A percentile compares a stretch with the other conserved stretches of the same genome.
Conservation (phyloP, 2,797 vertebrate species). For the Taeniopygia guttata region DNA sequence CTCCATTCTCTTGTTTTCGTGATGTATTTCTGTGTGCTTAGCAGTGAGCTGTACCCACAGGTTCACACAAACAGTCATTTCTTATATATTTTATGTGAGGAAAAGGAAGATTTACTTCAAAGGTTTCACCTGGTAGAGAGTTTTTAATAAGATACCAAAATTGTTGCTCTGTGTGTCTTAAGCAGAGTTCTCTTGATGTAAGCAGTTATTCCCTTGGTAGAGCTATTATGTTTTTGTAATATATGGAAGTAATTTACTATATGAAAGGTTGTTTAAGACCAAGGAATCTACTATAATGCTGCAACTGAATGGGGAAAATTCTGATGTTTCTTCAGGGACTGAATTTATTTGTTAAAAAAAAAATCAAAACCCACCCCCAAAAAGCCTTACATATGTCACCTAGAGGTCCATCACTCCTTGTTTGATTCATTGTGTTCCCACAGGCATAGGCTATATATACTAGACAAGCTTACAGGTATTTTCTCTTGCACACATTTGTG, state of each 20-base stretch:
- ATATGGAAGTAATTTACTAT: background rate
- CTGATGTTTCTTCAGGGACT: background rate
- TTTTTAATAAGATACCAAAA: background rate
- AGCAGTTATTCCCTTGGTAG: background rate
- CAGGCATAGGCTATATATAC: background rate
- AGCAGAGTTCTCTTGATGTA: background rate
- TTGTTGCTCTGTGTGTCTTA: background rate
- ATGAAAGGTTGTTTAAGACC: background rate
- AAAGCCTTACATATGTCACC: background rate
- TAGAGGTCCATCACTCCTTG: background rate
- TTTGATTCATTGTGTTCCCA: background rate
- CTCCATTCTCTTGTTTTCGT: background rate
- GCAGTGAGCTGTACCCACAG: background rate
- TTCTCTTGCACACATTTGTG: background rate
- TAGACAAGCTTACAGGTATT: background rate
- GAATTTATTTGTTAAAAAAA: background rate
- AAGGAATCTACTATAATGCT: background rate
- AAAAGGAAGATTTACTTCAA: constrained; percentile 35
- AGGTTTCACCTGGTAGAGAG: background rate
- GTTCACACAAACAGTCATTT: background rate
- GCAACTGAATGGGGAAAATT: background rate
- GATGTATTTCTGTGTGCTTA: background rate
- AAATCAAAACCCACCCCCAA: too few relatives aligned
- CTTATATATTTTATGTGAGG: background rate
- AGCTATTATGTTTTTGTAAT: background rate